Evolutionary conservation across 2,797 vertebrate genomes (phyloP).

Genomic region (Etheostoma nigrum): DNA sequence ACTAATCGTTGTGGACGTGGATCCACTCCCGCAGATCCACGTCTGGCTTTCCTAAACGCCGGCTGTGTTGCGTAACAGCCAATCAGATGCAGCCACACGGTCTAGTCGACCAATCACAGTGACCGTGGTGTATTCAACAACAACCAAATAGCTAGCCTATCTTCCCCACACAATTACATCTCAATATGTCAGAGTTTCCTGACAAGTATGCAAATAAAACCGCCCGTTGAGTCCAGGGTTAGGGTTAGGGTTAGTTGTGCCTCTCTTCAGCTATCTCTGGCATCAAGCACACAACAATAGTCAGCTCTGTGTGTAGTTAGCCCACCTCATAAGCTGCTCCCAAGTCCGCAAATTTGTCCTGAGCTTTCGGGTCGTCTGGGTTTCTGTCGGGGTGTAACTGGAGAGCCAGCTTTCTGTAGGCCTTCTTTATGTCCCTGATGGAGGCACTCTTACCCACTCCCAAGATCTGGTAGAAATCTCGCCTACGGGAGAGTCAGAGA

Average conservation of each 20-base stretch:
- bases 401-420: slow-evolving; percentile 96
- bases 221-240: accelerated
- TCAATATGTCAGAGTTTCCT: no score
- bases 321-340: slow-evolving; percentile 97
- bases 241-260: no score
- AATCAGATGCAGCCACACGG: slow-evolving; percentile 87
- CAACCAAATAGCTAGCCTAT: slow-evolving; percentile 57
- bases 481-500: slow-evolving; percentile 73
- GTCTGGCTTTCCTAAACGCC: slow-evolving; percentile 51
- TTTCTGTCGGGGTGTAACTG: slow-evolving; percentile 98
- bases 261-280: background rate
- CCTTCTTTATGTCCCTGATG: slow-evolving; percentile 98
- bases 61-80: slow-evolving; percentile 55
- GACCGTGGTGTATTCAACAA: slow-evolving; percentile 64
- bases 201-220: background rate
- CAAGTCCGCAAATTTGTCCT: slow-evolving; percentile 97
- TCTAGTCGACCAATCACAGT: slow-evolving; percentile 80
- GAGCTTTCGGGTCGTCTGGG: slow-evolving; percentile 93
- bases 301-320: background rate
- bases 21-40: slow-evolving; percentile 51
- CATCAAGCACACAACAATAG: background rate
- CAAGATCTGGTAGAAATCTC: slow-evolving; percentile 97
- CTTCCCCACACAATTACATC: slow-evolving; percentile 5
- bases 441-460: slow-evolving; percentile 93
- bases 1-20: background rate